A percentile compares a stretch with the other conserved stretches of the same genome.
Evolutionary conservation across 2,113 vertebrate species (phyloP).

Genomic region (Gavialis gangeticus): DNA sequence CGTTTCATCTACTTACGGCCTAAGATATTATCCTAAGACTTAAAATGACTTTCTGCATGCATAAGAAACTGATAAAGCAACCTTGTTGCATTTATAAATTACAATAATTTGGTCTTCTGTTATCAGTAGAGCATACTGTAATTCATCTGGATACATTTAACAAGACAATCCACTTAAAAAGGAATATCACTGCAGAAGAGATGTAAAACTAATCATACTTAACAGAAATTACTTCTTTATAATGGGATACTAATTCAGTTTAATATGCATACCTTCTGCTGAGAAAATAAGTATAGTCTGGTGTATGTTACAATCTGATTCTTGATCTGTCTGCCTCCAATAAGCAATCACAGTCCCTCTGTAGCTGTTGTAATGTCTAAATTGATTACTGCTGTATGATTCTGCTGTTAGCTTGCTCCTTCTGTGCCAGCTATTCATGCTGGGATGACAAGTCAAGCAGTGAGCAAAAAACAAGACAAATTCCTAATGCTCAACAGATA

Average conservation of each 20-base stretch:
- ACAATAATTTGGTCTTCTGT: not conserved
- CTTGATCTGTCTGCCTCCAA: not conserved
- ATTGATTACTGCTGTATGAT: not conserved
- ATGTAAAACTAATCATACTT: not conserved
- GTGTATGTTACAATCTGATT: not conserved
- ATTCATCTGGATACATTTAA: not conserved
- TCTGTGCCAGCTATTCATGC: not conserved
- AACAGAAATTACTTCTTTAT: not conserved
- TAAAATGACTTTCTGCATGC: not conserved
- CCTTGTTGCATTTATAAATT: not conserved
- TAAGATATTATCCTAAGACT: not conserved
- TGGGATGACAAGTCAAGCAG: not conserved
- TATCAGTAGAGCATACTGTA: not conserved
- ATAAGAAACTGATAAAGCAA: not conserved
- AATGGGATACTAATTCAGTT: not conserved
- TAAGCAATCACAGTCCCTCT: not conserved
- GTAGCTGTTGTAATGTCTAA: not conserved
- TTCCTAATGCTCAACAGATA: rapidly evolving
- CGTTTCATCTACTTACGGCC: no score
- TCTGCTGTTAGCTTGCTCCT: not conserved
- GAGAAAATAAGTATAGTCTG: not conserved
- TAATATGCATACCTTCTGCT: not conserved
- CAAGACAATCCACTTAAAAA: not conserved
- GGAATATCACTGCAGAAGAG: not conserved
- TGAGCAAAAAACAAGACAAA: not conserved